Conservation (phyloP, 1,140 invertebrate genomes). For the Meloidogyne chitwoodi region DNA sequence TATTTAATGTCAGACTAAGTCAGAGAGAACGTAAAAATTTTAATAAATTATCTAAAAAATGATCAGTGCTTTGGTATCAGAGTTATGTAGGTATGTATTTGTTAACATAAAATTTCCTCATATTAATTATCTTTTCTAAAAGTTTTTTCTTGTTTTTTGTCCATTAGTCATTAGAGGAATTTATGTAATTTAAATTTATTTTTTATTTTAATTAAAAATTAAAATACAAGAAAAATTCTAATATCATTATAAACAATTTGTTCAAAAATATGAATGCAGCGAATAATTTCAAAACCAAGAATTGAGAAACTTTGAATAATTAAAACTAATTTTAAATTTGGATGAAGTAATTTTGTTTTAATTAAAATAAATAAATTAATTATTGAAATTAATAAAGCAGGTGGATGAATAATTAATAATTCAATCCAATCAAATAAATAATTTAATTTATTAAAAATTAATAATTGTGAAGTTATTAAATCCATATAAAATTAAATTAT, state of each 20-base stretch:
- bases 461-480: no score
- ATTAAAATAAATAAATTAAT: not conserved
- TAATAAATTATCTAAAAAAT: no score
- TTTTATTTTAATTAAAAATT: not conserved
- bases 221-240: not conserved
- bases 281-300: not conserved
- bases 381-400: not conserved
- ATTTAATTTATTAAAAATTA: no score
- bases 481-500: no score
- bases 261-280: not conserved
- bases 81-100: no score
- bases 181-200: not conserved
- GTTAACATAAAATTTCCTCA: no score
- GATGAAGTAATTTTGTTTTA: not conserved
- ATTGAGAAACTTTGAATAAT: not conserved
- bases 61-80: no score
- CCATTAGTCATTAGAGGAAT: not conserved
- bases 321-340: conserved; percentile 4
- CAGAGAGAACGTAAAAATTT: no score
- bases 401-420: not conserved
- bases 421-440: no score
- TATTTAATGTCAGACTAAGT: no score
- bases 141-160: no score
- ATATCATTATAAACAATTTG: not conserved
- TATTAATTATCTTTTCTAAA: no score